Conservation (phyloP, 2,113 vertebrate species). For the Mesitornis unicolor region DNA sequence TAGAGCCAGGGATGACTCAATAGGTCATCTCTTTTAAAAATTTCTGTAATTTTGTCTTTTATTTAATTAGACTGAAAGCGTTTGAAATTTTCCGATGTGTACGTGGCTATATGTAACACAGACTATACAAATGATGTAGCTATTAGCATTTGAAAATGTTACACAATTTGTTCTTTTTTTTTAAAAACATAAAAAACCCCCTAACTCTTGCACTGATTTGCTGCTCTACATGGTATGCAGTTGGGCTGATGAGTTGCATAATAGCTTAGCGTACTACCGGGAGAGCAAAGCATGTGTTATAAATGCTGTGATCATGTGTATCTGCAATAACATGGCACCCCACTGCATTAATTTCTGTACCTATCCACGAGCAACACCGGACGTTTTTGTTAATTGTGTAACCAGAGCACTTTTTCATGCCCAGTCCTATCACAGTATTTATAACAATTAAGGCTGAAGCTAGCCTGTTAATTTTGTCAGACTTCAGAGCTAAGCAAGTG, state of each 20-base stretch:
- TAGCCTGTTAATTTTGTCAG: background rate
- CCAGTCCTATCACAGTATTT: accelerated
- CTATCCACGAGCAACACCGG: accelerated
- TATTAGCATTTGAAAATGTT: background rate
- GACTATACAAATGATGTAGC: accelerated
- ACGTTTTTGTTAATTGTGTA: accelerated
- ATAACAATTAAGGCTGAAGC: accelerated
- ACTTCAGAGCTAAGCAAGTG: background rate
- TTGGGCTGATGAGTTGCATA: constrained; percentile 38
- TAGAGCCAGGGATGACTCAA: constrained; percentile 30
- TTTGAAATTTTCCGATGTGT: background rate
- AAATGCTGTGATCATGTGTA: background rate
- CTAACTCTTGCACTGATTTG: background rate
- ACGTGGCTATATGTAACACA: accelerated
- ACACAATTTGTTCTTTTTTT: background rate
- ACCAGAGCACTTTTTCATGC: accelerated
- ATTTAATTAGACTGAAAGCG: background rate
- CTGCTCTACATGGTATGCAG: background rate
- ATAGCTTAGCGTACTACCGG: background rate
- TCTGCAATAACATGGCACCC: background rate
- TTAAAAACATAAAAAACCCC: background rate
- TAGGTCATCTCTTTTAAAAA: constrained; percentile 12
- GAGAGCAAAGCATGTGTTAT: background rate
- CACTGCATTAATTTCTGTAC: background rate
- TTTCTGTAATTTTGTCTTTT: background rate